Conservation (phyloP, 2,888 invertebrate genomes). For the Euzophera pinguis region DNA sequence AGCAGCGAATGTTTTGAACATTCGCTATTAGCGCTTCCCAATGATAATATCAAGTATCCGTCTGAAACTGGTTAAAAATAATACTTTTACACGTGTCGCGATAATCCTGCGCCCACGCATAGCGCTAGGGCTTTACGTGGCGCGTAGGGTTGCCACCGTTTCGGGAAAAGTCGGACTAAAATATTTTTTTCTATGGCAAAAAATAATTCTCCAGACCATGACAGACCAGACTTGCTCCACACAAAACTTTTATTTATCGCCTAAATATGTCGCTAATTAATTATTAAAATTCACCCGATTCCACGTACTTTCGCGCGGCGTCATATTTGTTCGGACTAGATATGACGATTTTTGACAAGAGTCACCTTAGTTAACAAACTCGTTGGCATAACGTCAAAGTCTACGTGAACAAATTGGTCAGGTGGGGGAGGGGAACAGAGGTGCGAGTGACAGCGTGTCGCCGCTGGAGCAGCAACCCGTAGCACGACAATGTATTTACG, state of each 20-base stretch:
- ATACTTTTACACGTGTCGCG: conserved; percentile 17
- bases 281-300: no score
- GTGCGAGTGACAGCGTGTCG: conserved; percentile 15
- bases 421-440: not conserved
- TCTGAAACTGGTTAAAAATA: conserved; percentile 18
- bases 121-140: not conserved
- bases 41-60: conserved; percentile 26
- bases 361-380: no score
- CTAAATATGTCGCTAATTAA: not conserved
- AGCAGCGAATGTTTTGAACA: conserved; percentile 18
- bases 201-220: not conserved
- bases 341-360: no score
- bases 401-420: not conserved
- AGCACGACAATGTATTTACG: conserved; percentile 22
- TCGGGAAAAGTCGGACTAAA: not conserved
- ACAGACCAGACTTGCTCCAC: no score
- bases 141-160: not conserved
- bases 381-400: not conserved
- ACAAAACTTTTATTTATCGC: no score
- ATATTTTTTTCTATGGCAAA: not conserved
- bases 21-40: conserved; percentile 24
- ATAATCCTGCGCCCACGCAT: conserved; percentile 7
- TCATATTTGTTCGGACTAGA: no score
- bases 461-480: not conserved
- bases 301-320: no score